phyloP scores from a whole-genome alignment of 2,888 invertebrate species.

The Cyrtodaria siliqua region DNA sequence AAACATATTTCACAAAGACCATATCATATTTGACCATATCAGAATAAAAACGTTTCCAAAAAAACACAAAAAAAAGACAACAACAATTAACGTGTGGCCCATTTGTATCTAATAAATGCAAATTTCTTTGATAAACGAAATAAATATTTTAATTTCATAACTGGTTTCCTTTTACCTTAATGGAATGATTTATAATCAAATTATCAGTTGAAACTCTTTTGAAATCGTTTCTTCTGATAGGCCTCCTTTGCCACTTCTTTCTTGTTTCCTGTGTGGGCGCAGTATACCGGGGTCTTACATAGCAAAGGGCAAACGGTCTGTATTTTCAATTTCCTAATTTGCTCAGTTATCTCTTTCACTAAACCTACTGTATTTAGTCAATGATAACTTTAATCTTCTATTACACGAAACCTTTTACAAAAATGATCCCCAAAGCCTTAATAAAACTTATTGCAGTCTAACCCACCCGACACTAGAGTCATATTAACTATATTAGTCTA shows the following conservation, averaged over 20 bases:
- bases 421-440: conserved; percentile 43
- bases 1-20: too few species aligned
- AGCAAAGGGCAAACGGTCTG: background rate
- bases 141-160: too few species aligned
- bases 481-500: conserved; percentile 51
- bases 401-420: conserved; percentile 52
- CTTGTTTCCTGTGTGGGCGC: background rate
- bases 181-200: too few species aligned
- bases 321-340: conserved; percentile 28
- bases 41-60: too few species aligned
- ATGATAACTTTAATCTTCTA: conserved; percentile 55
- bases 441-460: conserved; percentile 55
- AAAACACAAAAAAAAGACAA: too few species aligned
- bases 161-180: too few species aligned
- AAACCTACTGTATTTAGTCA: conserved; percentile 35
- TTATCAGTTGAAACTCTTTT: too few species aligned
- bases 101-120: too few species aligned
- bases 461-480: conserved; percentile 28
- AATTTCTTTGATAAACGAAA: too few species aligned
- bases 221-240: conserved; percentile 4
- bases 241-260: background rate
- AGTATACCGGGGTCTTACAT: background rate
- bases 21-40: too few species aligned
- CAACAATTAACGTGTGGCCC: too few species aligned
- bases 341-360: conserved; percentile 40